Evolutionary conservation across 2,888 invertebrate genomes (phyloP).

Genomic region (Xylota segnis): DNA sequence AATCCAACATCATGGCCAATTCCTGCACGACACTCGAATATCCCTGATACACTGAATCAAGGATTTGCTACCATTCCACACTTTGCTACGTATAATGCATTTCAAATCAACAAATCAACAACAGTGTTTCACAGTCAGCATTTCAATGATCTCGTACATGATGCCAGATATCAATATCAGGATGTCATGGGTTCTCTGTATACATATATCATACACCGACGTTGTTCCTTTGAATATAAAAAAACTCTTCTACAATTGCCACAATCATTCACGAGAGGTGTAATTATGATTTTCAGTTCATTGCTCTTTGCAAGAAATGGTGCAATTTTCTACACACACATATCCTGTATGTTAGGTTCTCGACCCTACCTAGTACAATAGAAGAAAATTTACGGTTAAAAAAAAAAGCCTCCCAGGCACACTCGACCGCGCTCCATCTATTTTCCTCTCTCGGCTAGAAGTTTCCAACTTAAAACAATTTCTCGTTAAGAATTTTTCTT

Average conservation of each 20-base stretch:
- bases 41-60: constrained; percentile 19
- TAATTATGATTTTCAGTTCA: constrained; percentile 12
- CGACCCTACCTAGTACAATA: constrained; percentile 44
- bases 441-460: constrained; percentile 36
- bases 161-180: constrained; percentile 2
- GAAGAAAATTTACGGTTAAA: constrained; percentile 41
- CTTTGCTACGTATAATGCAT: constrained; percentile 53
- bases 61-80: constrained; percentile 50
- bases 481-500: constrained; percentile 62
- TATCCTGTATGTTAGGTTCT: constrained; percentile 3
- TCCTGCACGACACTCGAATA: constrained; percentile 15
- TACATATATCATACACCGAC: neutral
- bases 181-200: neutral
- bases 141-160: constrained; percentile 30
- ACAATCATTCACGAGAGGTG: constrained; percentile 3
- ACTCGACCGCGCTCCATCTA: constrained; percentile 44
- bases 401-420: constrained; percentile 47
- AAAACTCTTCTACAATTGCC: neutral
- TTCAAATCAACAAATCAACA: constrained; percentile 62
- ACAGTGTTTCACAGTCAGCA: constrained; percentile 16
- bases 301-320: neutral
- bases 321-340: neutral
- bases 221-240: neutral
- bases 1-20: constrained; percentile 25
- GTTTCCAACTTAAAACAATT: constrained; percentile 54